phyloP scores from a whole-genome alignment of 2,113 vertebrate species.

The Gymnarchus niloticus region DNA sequence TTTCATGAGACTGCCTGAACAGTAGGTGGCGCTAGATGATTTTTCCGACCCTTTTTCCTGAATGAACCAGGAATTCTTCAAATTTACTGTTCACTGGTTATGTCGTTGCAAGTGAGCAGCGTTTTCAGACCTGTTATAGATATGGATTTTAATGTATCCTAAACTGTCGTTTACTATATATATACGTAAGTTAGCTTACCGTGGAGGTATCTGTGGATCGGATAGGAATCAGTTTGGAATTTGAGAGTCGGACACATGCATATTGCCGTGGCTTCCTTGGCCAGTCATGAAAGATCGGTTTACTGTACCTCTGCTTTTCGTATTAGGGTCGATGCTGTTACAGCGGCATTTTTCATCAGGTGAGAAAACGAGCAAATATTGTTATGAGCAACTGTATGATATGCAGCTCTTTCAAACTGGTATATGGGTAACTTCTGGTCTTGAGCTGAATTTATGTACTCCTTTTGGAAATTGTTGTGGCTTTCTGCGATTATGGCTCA shows the following conservation, averaged over 20 bases:
- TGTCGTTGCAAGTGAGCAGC: background rate
- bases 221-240: background rate
- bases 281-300: background rate
- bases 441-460: too few relatives aligned
- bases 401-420: too few relatives aligned
- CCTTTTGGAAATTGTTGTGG: too few relatives aligned
- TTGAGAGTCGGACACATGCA: background rate
- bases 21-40: background rate
- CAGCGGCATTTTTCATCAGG: constrained; percentile 38
- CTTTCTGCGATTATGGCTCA: background rate
- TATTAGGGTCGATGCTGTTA: constrained; percentile 32
- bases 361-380: constrained; percentile 25
- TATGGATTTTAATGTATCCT: background rate
- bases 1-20: background rate
- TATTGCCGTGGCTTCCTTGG: too few relatives aligned
- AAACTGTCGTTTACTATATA: background rate
- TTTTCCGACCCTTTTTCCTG: background rate
- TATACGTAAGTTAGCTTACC: background rate
- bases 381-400: too few relatives aligned
- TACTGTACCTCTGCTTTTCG: constrained; percentile 2
- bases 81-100: background rate
- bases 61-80: background rate
- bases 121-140: too few relatives aligned
- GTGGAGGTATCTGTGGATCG: background rate
- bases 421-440: too few relatives aligned